Evolutionary conservation across 2,797 vertebrate species (phyloP).

Genomic region (Trachurus trachurus): DNA sequence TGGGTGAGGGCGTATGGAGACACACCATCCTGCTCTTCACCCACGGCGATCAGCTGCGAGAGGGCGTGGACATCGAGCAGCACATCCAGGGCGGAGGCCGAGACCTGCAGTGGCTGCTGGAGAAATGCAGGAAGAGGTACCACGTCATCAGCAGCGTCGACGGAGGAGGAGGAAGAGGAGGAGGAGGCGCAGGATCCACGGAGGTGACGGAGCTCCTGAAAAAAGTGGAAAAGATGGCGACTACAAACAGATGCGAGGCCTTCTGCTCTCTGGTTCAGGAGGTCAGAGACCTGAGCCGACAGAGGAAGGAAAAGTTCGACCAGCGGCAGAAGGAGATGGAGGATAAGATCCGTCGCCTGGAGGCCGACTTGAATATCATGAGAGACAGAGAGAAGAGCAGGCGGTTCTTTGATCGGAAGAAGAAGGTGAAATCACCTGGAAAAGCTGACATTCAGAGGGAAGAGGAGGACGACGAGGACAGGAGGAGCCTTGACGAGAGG

Average conservation of each 20-base stretch:
- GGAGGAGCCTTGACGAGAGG: conserved; percentile 50
- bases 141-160: conserved; percentile 75
- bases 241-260: conserved; percentile 81
- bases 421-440: conserved; percentile 74
- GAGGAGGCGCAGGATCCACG: conserved; percentile 15
- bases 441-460: conserved; percentile 69
- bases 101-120: conserved; percentile 80
- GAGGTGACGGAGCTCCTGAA: conserved; percentile 79
- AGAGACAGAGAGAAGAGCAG: conserved; percentile 82
- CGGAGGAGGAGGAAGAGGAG: conserved; percentile 44
- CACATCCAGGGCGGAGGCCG: conserved; percentile 81
- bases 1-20: conserved; percentile 83
- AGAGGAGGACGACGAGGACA: conserved; percentile 76
- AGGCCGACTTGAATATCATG: conserved; percentile 79
- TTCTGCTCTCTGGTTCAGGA: conserved; percentile 81
- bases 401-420: conserved; percentile 82
- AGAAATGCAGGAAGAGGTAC: conserved; percentile 80
- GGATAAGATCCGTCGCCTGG: conserved; percentile 81
- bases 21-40: conserved; percentile 84
- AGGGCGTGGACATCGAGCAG: conserved; percentile 81
- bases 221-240: conserved; percentile 83
- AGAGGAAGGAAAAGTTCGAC: conserved; percentile 79
- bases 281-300: conserved; percentile 76
- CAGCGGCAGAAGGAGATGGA: conserved; percentile 76
- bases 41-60: conserved; percentile 83